phyloP scores from a whole-genome alignment of 1,140 invertebrate genomes.

The Solen grandis region DNA sequence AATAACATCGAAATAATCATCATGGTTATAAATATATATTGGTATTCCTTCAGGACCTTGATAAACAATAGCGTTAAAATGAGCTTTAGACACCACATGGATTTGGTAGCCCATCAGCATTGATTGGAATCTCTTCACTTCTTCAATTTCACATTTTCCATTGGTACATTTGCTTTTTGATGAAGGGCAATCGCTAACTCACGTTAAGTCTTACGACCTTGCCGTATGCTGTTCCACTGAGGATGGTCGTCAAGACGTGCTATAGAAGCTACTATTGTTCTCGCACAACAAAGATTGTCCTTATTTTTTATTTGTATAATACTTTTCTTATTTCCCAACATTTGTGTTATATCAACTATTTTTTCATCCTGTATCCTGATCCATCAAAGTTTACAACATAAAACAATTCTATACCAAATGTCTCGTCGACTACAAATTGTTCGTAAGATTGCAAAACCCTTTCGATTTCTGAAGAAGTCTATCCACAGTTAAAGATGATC shows the following conservation, averaged over 20 bases:
- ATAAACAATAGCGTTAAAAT: conserved; percentile 27
- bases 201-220: too few relatives aligned
- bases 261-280: not conserved
- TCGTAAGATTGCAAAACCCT: conserved; percentile 8
- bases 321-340: too few relatives aligned
- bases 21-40: conserved; percentile 14
- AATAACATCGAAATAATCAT: conserved; percentile 22
- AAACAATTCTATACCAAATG: conserved; percentile 11
- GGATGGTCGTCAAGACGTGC: conserved; percentile 12
- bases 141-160: conserved; percentile 9
- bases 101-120: not conserved
- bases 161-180: too few relatives aligned
- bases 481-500: not conserved
- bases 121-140: conserved; percentile 22
- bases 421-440: conserved; percentile 19
- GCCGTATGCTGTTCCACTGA: conserved; percentile 1
- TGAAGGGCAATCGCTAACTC: too few relatives aligned
- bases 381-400: not conserved
- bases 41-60: conserved; percentile 7
- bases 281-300: not conserved
- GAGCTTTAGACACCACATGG: conserved; percentile 8
- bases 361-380: not conserved
- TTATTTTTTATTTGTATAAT: conserved; percentile 13
- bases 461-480: not conserved
- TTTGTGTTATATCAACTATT: not conserved